Evolutionary conservation across 2,888 invertebrate genomes (phyloP), one percentile per base, ranked within the genome.

Genomic region (Drosophila subsilvestris): DNA sequence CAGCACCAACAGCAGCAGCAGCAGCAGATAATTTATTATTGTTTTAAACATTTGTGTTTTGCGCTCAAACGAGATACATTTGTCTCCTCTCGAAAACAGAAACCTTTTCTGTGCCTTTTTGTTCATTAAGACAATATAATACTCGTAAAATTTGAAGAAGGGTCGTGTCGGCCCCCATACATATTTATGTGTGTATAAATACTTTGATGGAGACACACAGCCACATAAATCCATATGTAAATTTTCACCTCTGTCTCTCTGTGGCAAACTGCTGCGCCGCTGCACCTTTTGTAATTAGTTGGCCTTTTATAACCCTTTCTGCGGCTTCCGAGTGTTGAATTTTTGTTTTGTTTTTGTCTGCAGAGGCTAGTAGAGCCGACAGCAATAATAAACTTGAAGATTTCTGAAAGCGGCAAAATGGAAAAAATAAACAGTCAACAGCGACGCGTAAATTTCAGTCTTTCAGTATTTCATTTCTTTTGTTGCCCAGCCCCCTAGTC

Each of bases 21-120:
- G 29, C 29, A 63, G 29, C 58, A 72, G 70, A 79, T 85, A 86
- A 88, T 84, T 89, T 88, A 88, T 88, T 86, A 89, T 82, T 88
- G 86, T 89, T 89, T 86, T 82, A 86, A 88, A 88, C 89, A 89
- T 88, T 88, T 86, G 88, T 89, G 86, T 85, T 85, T 85, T 72
- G 88, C 81, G 84, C 79, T 76, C 88, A 85, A 88, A 86, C 84
- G 86, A 85, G 88, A 86, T 88, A 86, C 85, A 85, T 85, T 85
- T 85, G 85, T 85, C 81, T 74, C 76, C 67, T 56, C 59, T 53
- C 54, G 67, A 74, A 48, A 42, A 37, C 32, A 43, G 68, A 44
- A 67, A 66, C 62, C 60, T 67, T 66, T 63, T 56, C 51, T 78
- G 66, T 58, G 59, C 32, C 29, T 70, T 81, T 76, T 81, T 86